phyloP scores from a whole-genome alignment of 2,888 invertebrate species.

The Sisyra terminalis region DNA sequence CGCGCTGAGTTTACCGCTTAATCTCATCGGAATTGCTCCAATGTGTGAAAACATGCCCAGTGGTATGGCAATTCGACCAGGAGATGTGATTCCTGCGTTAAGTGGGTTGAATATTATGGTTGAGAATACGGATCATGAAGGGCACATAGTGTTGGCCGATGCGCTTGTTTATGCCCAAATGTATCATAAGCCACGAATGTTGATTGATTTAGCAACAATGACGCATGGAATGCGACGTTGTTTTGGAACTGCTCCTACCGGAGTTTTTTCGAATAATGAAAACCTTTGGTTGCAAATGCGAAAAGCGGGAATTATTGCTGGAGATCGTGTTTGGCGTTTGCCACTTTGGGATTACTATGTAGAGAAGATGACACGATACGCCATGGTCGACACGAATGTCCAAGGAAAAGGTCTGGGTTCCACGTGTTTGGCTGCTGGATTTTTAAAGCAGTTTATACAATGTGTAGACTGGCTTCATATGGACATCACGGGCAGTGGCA shows the following conservation, averaged over 20 bases:
- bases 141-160: conserved; percentile 23
- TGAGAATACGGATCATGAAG: conserved; percentile 41
- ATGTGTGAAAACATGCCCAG: conserved; percentile 34
- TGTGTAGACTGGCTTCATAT: conserved; percentile 39
- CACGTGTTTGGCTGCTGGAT: conserved; percentile 25
- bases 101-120: conserved; percentile 45
- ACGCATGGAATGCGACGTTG: conserved; percentile 38
- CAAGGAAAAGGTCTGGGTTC: conserved; percentile 23
- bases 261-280: conserved; percentile 35
- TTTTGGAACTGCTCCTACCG: conserved; percentile 34
- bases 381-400: conserved; percentile 25
- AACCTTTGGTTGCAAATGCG: conserved; percentile 32
- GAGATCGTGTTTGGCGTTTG: conserved; percentile 44
- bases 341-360: conserved; percentile 38
- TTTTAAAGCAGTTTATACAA: conserved; percentile 33
- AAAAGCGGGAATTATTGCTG: conserved; percentile 34
- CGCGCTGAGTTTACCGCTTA: conserved; percentile 33
- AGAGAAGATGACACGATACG: conserved; percentile 25
- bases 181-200: conserved; percentile 36
- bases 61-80: conserved; percentile 39
- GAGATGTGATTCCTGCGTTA: conserved; percentile 27
- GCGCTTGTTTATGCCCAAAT: conserved; percentile 26
- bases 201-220: conserved; percentile 54
- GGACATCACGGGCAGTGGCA: conserved; percentile 40
- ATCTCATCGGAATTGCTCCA: conserved; percentile 29